Conservation (phyloP, 64 coral and sea anemone species). For the Pocillopora damicornis region DNA sequence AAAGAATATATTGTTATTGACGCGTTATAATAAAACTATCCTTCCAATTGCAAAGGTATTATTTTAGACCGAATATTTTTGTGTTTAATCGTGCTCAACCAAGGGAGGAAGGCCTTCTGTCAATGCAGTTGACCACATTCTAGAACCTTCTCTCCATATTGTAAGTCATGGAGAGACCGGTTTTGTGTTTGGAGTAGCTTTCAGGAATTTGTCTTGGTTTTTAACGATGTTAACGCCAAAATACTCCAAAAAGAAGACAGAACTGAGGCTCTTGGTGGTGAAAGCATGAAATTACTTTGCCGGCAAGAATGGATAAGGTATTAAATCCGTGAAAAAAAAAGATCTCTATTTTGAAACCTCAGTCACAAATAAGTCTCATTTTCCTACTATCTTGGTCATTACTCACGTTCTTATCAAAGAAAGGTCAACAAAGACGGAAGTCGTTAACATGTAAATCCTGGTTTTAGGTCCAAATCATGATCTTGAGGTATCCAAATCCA, state of each 20-base stretch:
- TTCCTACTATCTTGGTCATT: neutral
- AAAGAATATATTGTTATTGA: too few species aligned
- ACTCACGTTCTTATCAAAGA: neutral
- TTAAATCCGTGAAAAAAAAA: neutral
- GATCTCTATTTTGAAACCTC: too few species aligned
- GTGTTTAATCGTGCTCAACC: neutral
- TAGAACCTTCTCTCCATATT: conserved; percentile 18
- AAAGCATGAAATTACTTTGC: conserved; percentile 60
- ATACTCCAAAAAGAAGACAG: conserved; percentile 17
- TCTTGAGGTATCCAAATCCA: neutral
- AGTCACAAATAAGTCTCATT: too few species aligned
- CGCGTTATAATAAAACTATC: too few species aligned
- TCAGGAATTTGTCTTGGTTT: neutral
- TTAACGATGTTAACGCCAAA: neutral
- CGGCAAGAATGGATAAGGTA: conserved; percentile 44
- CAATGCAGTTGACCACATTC: conserved; percentile 41
- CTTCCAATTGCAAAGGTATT: too few species aligned
- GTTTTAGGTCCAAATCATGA: neutral
- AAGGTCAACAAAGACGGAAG: neutral
- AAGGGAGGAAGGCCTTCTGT: conserved; percentile 1
- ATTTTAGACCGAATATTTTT: neutral
- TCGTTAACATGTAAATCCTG: neutral
- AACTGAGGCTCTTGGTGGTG: conserved; percentile 43
- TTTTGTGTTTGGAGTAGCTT: conserved; percentile 45
- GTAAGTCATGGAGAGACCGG: conserved; percentile 34